A percentile compares a stretch with the other conserved stretches of the same genome.
phyloP scores from a whole-genome alignment of 1,140 invertebrate genomes.

The Oncopodura yosiiana region DNA sequence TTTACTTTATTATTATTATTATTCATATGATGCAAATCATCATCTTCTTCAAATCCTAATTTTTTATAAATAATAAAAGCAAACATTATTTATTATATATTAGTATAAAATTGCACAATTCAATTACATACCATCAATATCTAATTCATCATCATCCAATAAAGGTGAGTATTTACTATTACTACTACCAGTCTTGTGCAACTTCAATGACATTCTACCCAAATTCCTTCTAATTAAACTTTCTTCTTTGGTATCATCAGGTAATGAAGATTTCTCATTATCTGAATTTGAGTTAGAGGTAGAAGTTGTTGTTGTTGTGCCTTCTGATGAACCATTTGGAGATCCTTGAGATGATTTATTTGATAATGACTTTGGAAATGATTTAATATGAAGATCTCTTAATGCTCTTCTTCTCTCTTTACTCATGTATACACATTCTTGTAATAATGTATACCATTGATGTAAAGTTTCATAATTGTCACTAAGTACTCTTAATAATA shows the following conservation, averaged over 20 bases:
- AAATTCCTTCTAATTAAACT: slow-evolving; percentile 9
- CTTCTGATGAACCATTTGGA: background rate
- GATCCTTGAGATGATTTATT: no score
- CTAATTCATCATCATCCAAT: slow-evolving; percentile 6
- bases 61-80: no score
- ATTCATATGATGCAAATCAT: background rate
- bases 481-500: slow-evolving; percentile 20
- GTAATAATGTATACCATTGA: slow-evolving; percentile 50
- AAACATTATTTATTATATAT: no score
- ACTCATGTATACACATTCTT: slow-evolving; percentile 50
- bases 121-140: no score
- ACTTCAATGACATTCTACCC: slow-evolving; percentile 15
- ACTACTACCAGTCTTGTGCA: slow-evolving; percentile 7
- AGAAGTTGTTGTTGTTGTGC: slow-evolving; percentile 1
- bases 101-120: no score
- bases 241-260: background rate
- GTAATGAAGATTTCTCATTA: slow-evolving; percentile 6
- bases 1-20: background rate
- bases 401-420: slow-evolving; percentile 50
- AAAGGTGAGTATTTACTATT: slow-evolving; percentile 5
- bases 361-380: background rate
- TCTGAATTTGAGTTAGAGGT: slow-evolving; percentile 5
- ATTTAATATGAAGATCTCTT: slow-evolving; percentile 44
- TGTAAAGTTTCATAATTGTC: slow-evolving; percentile 33
- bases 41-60: slow-evolving; percentile 12